A percentile compares a stretch with the other conserved stretches of the same genome.
phyloP scores from a whole-genome alignment of 2,113 vertebrate species.

The Hippolais icterina region DNA sequence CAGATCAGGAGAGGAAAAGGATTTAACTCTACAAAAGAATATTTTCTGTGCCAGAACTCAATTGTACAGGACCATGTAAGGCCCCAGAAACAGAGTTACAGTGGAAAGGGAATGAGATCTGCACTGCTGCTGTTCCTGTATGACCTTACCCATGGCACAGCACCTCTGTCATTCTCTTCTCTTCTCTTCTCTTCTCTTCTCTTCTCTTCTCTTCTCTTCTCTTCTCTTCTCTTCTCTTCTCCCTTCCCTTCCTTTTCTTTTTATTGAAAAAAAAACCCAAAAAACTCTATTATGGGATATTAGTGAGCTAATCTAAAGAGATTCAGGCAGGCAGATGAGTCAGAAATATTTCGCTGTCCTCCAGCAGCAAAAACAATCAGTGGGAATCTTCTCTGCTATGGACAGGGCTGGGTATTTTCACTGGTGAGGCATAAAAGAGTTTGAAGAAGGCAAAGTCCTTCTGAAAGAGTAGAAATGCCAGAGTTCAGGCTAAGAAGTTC shows the following conservation, averaged over 20 bases:
- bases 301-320: background rate
- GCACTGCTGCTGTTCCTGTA: background rate
- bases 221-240: no score
- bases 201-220: no score
- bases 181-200: background rate
- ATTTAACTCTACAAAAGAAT: background rate
- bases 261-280: rapidly evolving
- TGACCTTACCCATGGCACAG: background rate
- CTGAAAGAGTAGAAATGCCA: background rate
- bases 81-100: background rate
- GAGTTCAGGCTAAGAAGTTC: background rate
- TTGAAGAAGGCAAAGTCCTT: background rate
- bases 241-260: no score
- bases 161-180: background rate
- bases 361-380: background rate
- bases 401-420: background rate
- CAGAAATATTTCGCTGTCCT: background rate
- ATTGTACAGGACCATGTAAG: background rate
- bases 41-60: background rate
- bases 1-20: background rate
- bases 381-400: background rate
- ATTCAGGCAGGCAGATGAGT: background rate
- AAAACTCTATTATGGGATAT: background rate
- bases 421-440: background rate
- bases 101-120: background rate